Conservation (phyloP, 1,140 invertebrate genomes). For the Drosophila lacteicornis region DNA sequence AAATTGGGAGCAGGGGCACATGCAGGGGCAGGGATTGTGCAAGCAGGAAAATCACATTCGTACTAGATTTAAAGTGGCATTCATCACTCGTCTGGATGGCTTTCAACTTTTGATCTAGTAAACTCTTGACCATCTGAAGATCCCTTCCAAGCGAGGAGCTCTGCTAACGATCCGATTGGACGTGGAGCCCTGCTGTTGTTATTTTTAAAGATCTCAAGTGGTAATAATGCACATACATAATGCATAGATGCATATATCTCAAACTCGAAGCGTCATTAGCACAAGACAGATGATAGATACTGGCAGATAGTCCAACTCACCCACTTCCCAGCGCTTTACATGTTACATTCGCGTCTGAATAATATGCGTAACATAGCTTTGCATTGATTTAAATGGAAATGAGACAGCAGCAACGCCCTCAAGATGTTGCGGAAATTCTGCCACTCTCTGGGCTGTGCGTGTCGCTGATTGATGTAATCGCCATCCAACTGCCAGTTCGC, state of each 20-base stretch:
- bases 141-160: constrained; percentile 22
- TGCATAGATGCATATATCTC: constrained; percentile 39
- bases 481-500: constrained; percentile 16
- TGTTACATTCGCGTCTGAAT: constrained; percentile 4
- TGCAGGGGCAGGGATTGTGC: constrained; percentile 17
- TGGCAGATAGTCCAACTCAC: constrained; percentile 40
- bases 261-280: constrained; percentile 34
- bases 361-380: constrained; percentile 54
- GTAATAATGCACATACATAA: constrained; percentile 50
- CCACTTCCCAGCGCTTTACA: constrained; percentile 61
- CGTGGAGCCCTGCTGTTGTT: constrained; percentile 31
- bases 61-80: constrained; percentile 38
- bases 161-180: constrained; percentile 34
- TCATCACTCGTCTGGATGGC: constrained; percentile 43
- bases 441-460: constrained; percentile 38
- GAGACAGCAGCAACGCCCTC: constrained; percentile 12
- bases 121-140: constrained; percentile 51
- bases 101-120: constrained; percentile 56
- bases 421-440: constrained; percentile 53
- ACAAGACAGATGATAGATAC: constrained; percentile 27
- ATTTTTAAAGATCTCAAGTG: constrained; percentile 70
- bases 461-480: constrained; percentile 66
- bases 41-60: constrained; percentile 18
- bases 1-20: neutral
- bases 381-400: constrained; percentile 67